A percentile compares a stretch with the other conserved stretches of the same genome.
Evolutionary conservation across 1,140 invertebrate genomes (phyloP).

Genomic region (Hydropsyche tenuis): DNA sequence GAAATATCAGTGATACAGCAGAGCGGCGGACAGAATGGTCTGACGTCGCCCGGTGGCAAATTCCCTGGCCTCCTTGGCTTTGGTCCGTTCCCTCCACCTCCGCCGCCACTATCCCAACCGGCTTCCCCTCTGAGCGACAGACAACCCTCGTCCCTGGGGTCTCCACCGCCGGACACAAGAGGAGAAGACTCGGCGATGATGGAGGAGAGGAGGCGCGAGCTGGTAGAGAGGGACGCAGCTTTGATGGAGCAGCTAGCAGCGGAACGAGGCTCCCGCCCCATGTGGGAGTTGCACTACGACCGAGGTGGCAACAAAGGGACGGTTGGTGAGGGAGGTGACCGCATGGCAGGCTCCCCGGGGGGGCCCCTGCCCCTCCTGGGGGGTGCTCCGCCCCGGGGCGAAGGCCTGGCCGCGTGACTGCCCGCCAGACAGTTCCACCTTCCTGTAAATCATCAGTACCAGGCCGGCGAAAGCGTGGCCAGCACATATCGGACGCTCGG

Average conservation of each 20-base stretch:
- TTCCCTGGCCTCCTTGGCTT: constrained; percentile 66
- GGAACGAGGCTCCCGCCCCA: constrained; percentile 55
- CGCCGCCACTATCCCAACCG: constrained; percentile 55
- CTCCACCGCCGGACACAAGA: constrained; percentile 55
- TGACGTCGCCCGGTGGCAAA: constrained; percentile 58
- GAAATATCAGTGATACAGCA: constrained; percentile 68
- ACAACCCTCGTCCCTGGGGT: constrained; percentile 58
- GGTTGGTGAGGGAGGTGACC: constrained; percentile 40
- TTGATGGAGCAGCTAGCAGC: constrained; percentile 56
- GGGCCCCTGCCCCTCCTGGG: constrained; percentile 58
- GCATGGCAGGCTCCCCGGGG: constrained; percentile 39
- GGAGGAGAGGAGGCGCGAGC: constrained; percentile 56
- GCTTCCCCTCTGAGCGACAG: constrained; percentile 59
- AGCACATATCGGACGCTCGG: constrained; percentile 45
- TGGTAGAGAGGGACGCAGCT: constrained; percentile 54
- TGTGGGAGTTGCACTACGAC: constrained; percentile 57
- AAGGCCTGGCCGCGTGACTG: constrained; percentile 62
- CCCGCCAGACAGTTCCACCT: background rate
- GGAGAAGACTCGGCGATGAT: constrained; percentile 46
- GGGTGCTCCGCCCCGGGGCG: constrained; percentile 56
- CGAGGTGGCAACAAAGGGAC: constrained; percentile 3
- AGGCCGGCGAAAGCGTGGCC: background rate
- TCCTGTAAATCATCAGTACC: background rate
- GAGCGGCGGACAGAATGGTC: constrained; percentile 64
- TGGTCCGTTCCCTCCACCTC: constrained; percentile 60